Percentiles rank a stretch among this genome's conserved stretches.
Conservation (phyloP, 2,113 vertebrate genomes). For the Ophiodon elongatus region DNA sequence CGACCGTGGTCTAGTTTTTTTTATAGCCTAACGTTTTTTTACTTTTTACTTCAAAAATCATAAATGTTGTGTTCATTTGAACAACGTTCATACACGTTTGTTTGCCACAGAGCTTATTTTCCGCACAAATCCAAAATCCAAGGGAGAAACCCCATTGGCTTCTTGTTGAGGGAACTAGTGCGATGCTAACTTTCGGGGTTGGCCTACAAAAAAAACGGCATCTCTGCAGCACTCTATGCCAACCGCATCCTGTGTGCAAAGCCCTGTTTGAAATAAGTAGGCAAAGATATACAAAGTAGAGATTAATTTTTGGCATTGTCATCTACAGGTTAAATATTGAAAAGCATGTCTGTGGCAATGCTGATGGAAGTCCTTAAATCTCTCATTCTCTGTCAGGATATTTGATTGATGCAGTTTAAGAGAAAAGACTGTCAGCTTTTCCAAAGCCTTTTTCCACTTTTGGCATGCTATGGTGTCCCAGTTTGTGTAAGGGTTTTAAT, state of each 20-base stretch:
- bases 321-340: conserved; percentile 54
- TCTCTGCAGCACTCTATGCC: not conserved
- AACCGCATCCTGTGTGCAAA: conserved; percentile 46
- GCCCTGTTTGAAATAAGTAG: conserved; percentile 16
- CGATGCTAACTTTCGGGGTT: not conserved
- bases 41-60: not conserved
- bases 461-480: conserved; percentile 77
- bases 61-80: not conserved
- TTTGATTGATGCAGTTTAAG: conserved; percentile 68
- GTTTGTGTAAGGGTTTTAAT: conserved; percentile 77
- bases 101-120: not conserved
- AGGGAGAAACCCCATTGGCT: not conserved
- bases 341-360: conserved; percentile 31
- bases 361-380: conserved; percentile 53
- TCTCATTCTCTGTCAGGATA: conserved; percentile 50
- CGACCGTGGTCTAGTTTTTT: not conserved
- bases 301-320: conserved; percentile 36
- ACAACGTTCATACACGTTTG: not conserved
- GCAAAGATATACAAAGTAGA: conserved; percentile 6
- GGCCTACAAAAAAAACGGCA: not conserved
- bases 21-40: not conserved
- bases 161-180: not conserved
- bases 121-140: not conserved
- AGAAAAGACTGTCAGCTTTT: conserved; percentile 62
- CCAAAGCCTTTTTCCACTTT: conserved; percentile 68